A percentile compares a stretch with the other conserved stretches of the same genome.
Evolutionary conservation across 2,113 vertebrate genomes (phyloP).

Genomic region (Tupaia chinensis): DNA sequence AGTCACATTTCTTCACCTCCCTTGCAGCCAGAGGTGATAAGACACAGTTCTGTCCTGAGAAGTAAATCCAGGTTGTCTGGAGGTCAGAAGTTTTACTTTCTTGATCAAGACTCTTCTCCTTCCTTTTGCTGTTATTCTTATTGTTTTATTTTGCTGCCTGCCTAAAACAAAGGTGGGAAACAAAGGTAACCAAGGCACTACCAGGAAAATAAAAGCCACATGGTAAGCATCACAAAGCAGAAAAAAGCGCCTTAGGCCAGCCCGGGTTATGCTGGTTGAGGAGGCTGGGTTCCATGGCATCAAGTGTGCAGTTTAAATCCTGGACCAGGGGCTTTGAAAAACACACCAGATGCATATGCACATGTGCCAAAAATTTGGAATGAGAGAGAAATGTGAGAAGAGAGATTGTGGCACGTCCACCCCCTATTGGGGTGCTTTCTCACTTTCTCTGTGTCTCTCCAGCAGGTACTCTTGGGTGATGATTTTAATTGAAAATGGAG

Average conservation of each 20-base stretch:
- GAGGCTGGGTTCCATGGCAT: too few relatives aligned
- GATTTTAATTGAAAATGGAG: too few relatives aligned
- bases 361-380: too few relatives aligned
- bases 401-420: too few relatives aligned
- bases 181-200: background rate
- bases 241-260: background rate
- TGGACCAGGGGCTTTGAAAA: too few relatives aligned
- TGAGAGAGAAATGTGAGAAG: too few relatives aligned
- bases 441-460: too few relatives aligned
- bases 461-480: too few relatives aligned
- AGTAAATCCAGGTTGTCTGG: background rate
- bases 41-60: background rate
- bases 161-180: background rate
- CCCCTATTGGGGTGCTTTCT: too few relatives aligned
- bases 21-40: rapidly evolving
- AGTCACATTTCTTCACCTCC: background rate
- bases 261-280: too few relatives aligned
- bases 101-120: background rate
- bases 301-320: too few relatives aligned
- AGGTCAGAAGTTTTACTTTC: background rate
- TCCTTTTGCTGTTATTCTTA: background rate
- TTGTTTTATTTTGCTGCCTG: background rate
- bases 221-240: background rate
- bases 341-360: too few relatives aligned
- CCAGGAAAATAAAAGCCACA: background rate